Evolutionary conservation across 2,888 invertebrate species (phyloP).

Genomic region (Oxystoma pomonae): DNA sequence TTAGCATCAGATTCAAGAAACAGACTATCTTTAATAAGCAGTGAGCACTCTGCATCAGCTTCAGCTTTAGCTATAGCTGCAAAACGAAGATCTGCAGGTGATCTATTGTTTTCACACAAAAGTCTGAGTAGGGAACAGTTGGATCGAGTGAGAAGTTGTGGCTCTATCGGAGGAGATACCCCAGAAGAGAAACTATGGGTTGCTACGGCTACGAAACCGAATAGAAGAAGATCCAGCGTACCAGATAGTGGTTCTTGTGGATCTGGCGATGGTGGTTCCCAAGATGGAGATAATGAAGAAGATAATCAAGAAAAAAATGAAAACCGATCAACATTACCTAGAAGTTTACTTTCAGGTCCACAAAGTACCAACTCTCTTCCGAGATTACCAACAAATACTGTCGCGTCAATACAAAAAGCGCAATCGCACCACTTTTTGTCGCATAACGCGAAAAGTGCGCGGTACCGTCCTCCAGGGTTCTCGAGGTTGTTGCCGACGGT

Average conservation of each 20-base stretch:
- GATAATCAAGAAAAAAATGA: slow-evolving; percentile 41
- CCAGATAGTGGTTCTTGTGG: slow-evolving; percentile 53
- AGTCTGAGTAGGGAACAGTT: slow-evolving; percentile 73
- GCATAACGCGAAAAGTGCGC: slow-evolving; percentile 75
- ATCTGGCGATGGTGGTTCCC: slow-evolving; percentile 51
- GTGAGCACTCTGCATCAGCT: slow-evolving; percentile 60
- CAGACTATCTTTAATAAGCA: slow-evolving; percentile 62
- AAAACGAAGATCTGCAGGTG: slow-evolving; percentile 78
- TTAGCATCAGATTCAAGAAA: slow-evolving; percentile 83
- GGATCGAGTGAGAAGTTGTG: slow-evolving; percentile 73
- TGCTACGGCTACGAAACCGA: slow-evolving; percentile 39
- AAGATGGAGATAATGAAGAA: slow-evolving; percentile 50
- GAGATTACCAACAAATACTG: slow-evolving; percentile 59
- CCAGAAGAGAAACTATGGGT: slow-evolving; percentile 50
- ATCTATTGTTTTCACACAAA: slow-evolving; percentile 73
- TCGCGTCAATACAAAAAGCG: slow-evolving; percentile 57
- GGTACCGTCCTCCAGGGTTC: slow-evolving; percentile 82
- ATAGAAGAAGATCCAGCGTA: slow-evolving; percentile 53
- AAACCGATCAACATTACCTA: slow-evolving; percentile 57
- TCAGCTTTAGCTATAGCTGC: slow-evolving; percentile 67
- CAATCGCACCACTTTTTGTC: slow-evolving; percentile 59
- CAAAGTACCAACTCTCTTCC: slow-evolving; percentile 74
- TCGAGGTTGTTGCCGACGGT: slow-evolving; percentile 53
- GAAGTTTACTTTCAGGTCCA: slow-evolving; percentile 57
- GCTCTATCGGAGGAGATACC: slow-evolving; percentile 73